Conservation (phyloP, 2,113 vertebrate genomes). For the Nothocercus nigrocapillus region DNA sequence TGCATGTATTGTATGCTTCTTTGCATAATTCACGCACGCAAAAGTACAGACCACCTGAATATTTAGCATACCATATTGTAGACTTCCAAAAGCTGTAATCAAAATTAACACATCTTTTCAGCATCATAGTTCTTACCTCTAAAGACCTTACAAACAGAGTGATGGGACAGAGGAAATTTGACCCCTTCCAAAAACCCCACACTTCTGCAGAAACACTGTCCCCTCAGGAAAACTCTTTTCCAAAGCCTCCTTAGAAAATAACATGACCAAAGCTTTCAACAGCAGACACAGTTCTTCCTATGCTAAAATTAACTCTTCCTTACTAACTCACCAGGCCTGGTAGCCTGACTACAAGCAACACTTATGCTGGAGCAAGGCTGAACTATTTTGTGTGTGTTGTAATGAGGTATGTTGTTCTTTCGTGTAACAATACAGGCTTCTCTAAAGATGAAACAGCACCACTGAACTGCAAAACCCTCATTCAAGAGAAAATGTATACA, state of each 20-base stretch:
- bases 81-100: neutral
- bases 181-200: neutral
- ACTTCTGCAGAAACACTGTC: neutral
- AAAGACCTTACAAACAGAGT: neutral
- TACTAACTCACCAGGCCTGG: neutral
- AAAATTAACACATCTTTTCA: neutral
- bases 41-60: conserved; percentile 13
- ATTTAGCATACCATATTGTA: neutral
- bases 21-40: conserved; percentile 8
- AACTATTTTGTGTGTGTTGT: too few relatives aligned
- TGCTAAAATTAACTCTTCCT: neutral
- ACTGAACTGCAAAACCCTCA: neutral
- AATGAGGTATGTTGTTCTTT: neutral
- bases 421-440: neutral
- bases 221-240: neutral
- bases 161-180: neutral
- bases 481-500: neutral
- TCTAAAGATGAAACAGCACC: neutral
- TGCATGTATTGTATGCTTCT: neutral
- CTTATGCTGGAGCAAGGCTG: neutral
- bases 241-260: neutral
- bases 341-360: neutral
- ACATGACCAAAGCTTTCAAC: neutral
- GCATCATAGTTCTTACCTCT: neutral
- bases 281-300: neutral